Evolutionary conservation across 2,113 vertebrate genomes (phyloP).

Genomic region (Atherinomorus stipes): DNA sequence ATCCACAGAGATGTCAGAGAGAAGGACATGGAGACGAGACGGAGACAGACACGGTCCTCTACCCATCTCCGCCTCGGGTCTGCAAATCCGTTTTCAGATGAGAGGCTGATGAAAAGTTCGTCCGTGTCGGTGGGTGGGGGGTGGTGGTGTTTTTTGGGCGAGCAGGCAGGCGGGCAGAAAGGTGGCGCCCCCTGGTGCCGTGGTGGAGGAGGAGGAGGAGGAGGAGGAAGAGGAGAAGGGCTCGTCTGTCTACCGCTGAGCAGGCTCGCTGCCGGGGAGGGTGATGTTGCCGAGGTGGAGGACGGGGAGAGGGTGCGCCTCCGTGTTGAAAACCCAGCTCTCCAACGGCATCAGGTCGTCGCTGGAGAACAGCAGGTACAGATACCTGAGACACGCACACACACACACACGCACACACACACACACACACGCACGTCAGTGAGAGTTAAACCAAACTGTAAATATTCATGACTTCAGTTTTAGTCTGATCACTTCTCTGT

Average conservation of each 20-base stretch:
- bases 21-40: conserved; percentile 34
- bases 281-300: conserved; percentile 95
- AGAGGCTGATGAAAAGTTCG: conserved; percentile 51
- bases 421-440: no score
- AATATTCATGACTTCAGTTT: no score
- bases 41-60: neutral
- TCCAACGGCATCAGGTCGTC: conserved; percentile 97
- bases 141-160: no score
- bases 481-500: no score
- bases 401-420: no score
- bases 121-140: conserved; percentile 55
- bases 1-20: conserved; percentile 18
- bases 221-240: neutral
- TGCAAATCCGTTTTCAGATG: conserved; percentile 39
- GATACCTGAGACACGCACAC: conserved; percentile 85
- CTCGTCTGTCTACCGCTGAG: conserved; percentile 85
- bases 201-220: neutral
- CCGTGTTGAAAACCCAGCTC: conserved; percentile 98
- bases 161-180: neutral
- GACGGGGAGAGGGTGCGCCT: conserved; percentile 96
- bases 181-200: conserved; percentile 36
- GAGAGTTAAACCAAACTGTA: no score
- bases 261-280: conserved; percentile 90
- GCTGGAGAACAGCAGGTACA: conserved; percentile 96
- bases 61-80: conserved; percentile 22